Percentiles rank a stretch among this genome's conserved stretches.
phyloP scores from a whole-genome alignment of 2,888 invertebrate species.

The Lasioglossum villosulum region DNA sequence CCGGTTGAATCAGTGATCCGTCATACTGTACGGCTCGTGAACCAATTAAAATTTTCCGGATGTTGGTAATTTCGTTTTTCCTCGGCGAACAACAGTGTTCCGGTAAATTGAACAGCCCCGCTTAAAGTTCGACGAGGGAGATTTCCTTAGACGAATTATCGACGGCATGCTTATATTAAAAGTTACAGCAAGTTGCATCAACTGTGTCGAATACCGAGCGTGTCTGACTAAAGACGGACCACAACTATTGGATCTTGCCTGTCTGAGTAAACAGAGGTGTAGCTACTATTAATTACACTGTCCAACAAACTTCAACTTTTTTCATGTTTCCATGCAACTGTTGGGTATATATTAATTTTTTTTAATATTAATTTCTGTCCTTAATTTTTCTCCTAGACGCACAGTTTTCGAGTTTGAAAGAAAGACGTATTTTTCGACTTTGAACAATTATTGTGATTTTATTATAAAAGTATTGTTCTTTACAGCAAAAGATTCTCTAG shows the following conservation, averaged over 20 bases:
- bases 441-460: too few relatives aligned
- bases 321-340: too few relatives aligned
- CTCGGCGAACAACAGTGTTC: not conserved
- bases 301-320: too few relatives aligned
- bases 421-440: too few relatives aligned
- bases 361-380: too few relatives aligned
- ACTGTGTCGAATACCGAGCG: not conserved
- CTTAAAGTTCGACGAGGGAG: not conserved
- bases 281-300: not conserved
- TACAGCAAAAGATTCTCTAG: too few relatives aligned
- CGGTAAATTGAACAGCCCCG: conserved; percentile 14
- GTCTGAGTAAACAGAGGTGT: not conserved
- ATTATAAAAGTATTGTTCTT: too few relatives aligned
- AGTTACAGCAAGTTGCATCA: not conserved
- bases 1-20: not conserved
- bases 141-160: not conserved
- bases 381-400: too few relatives aligned
- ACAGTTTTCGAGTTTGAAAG: too few relatives aligned
- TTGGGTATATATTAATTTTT: too few relatives aligned
- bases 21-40: not conserved
- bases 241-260: not conserved
- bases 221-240: not conserved
- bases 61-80: not conserved
- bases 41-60: not conserved
- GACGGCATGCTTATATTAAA: not conserved